phyloP scores from a whole-genome alignment of 2,113 vertebrate genomes.

The Misgurnus mizolepis region DNA sequence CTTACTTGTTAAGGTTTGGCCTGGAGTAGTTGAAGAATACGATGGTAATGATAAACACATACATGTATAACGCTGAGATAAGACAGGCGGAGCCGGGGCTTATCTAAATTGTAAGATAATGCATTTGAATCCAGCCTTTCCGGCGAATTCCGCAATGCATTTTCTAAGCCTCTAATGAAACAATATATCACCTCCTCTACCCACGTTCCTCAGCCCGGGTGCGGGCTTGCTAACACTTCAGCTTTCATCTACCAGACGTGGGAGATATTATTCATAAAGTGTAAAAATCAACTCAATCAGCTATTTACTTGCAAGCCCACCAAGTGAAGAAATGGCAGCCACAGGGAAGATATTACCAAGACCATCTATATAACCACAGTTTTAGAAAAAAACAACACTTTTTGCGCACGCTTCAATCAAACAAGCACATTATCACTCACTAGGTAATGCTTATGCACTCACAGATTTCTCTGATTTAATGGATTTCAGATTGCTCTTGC shows the following conservation, averaged over 20 bases:
- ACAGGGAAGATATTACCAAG: background rate
- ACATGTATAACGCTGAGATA: background rate
- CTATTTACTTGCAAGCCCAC: slow-evolving; percentile 32
- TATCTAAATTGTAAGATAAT: slow-evolving; percentile 42
- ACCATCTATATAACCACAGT: background rate
- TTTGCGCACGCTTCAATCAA: background rate
- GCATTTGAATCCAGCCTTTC: slow-evolving; percentile 34
- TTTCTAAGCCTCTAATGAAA: slow-evolving; percentile 51
- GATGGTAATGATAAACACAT: slow-evolving; percentile 29
- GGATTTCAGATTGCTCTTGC: background rate
- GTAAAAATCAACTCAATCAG: slow-evolving; percentile 42
- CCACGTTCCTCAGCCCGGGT: slow-evolving; percentile 36
- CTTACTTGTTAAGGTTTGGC: background rate
- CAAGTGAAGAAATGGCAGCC: slow-evolving; percentile 3
- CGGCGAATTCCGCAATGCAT: slow-evolving; percentile 28
- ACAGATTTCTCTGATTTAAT: slow-evolving; percentile 1
- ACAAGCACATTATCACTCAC: background rate
- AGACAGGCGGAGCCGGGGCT: background rate
- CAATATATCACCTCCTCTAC: slow-evolving; percentile 50
- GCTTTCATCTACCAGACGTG: slow-evolving; percentile 47
- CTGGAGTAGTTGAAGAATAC: background rate
- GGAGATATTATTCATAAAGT: slow-evolving; percentile 49
- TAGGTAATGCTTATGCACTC: slow-evolving; percentile 2
- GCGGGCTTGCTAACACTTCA: slow-evolving; percentile 42
- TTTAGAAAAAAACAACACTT: background rate